A percentile compares a stretch with the other conserved stretches of the same genome.
Conservation (phyloP, 2,797 vertebrate genomes). For the Thripadectes ignobilis region DNA sequence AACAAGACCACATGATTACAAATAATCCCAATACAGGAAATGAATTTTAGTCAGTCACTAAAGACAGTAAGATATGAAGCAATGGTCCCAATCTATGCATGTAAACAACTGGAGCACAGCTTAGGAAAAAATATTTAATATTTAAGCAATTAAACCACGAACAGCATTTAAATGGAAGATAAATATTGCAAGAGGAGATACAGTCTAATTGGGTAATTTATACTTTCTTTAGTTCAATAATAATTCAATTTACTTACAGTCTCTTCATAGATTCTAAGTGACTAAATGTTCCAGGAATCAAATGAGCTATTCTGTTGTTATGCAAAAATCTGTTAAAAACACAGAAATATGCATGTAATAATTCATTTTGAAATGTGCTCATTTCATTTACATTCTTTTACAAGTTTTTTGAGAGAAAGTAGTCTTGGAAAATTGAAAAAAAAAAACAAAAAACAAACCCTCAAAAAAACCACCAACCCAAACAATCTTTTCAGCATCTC, state of each 20-base stretch:
- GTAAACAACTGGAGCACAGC: neutral
- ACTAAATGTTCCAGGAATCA: slow-evolving; percentile 92
- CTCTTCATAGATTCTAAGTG: slow-evolving; percentile 95
- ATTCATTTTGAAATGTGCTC: neutral
- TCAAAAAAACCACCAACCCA: neutral
- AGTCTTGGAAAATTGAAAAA: neutral
- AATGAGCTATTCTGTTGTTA: slow-evolving; percentile 95
- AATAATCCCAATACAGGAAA: neutral
- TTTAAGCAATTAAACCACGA: neutral
- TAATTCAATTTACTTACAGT: slow-evolving; percentile 84
- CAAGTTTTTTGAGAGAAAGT: neutral
- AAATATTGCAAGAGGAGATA: neutral
- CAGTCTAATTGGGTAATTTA: neutral
- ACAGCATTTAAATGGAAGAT: neutral
- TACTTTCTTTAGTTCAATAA: neutral
- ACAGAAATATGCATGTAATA: neutral
- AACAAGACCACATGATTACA: neutral
- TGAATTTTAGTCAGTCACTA: neutral
- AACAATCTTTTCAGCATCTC: neutral
- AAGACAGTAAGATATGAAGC: neutral
- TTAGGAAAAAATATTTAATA: neutral
- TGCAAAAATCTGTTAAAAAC: slow-evolving; percentile 90
- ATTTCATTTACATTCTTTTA: neutral
- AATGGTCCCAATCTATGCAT: neutral
- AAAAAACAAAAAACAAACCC: neutral